phyloP scores from a whole-genome alignment of 2,113 vertebrate genomes.

The Ellobius talpinus region DNA sequence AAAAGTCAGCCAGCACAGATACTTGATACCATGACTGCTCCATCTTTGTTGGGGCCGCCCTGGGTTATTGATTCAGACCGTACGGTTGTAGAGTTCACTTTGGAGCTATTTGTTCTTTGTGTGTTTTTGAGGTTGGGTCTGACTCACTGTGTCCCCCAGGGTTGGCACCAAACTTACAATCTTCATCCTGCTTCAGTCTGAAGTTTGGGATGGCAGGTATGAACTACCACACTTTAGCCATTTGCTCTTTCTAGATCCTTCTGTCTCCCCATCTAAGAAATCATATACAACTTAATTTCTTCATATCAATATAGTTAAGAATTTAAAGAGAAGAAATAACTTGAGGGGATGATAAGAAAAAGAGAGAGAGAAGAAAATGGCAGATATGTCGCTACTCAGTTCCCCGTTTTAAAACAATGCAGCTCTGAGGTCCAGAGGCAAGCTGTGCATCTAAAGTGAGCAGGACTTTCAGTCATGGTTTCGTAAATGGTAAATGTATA shows the following conservation, averaged over 20 bases:
- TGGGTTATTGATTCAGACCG: not conserved
- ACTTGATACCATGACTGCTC: too few relatives aligned
- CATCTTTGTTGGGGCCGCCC: not conserved
- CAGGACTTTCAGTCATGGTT: too few relatives aligned
- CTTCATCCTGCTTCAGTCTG: not conserved
- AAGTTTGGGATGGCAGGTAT: not conserved
- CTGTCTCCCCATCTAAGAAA: not conserved
- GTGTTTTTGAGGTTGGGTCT: not conserved
- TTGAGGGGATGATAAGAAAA: not conserved
- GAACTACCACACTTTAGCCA: too few relatives aligned
- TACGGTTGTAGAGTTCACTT: not conserved
- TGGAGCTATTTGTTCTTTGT: not conserved
- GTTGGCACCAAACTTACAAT: not conserved
- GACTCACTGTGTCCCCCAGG: not conserved
- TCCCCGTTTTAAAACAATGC: not conserved
- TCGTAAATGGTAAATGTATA: not conserved
- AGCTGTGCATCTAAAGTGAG: not conserved
- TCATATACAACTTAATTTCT: not conserved
- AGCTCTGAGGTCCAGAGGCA: not conserved
- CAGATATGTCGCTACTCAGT: not conserved
- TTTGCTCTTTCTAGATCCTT: slow-evolving; percentile 9
- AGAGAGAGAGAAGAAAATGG: not conserved
- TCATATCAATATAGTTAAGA: not conserved
- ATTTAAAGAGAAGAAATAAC: slow-evolving; percentile 26
- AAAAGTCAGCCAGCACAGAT: too few relatives aligned